These are phyloP conservation scores for Siniperca obscura DNA, from an alignment of 2,797 vertebrate species.

Conservation along the genomic window DNA sequence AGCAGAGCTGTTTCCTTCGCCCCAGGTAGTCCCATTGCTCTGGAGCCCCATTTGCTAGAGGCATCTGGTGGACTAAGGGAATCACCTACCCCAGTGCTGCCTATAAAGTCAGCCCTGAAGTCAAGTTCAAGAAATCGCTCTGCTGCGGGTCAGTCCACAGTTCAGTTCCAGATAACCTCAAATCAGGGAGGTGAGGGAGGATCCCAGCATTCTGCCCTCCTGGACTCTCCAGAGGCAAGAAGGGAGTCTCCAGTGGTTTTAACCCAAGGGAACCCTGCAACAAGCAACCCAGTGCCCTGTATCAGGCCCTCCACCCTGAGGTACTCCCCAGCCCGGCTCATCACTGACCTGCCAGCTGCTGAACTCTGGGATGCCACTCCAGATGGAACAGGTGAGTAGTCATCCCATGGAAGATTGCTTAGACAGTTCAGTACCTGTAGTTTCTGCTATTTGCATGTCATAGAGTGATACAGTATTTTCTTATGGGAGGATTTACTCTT, in stretches of 20 bases:
- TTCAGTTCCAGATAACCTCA: constrained; percentile 75
- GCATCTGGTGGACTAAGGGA: constrained; percentile 66
- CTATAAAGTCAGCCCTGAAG: constrained; percentile 87
- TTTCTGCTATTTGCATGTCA: constrained; percentile 4
- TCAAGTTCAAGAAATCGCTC: constrained; percentile 81
- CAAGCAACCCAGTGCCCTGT: constrained; percentile 75
- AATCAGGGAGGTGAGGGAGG: constrained; percentile 72
- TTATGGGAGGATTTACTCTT: background rate
- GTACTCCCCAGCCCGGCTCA: constrained; percentile 77
- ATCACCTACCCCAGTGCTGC: constrained; percentile 65
- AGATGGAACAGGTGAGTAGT: constrained; percentile 77
- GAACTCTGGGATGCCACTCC: constrained; percentile 78
- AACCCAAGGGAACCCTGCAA: constrained; percentile 74
- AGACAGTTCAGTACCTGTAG: background rate
- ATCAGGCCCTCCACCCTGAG: constrained; percentile 81
- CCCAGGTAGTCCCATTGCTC: constrained; percentile 67
- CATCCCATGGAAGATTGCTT: background rate
- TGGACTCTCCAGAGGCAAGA: constrained; percentile 73
- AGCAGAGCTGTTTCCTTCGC: constrained; percentile 78
- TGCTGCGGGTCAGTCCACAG: constrained; percentile 68
- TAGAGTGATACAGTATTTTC: background rate
- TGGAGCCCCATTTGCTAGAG: constrained; percentile 64
- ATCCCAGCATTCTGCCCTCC: constrained; percentile 49
- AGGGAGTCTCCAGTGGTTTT: constrained; percentile 68
- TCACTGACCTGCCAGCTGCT: constrained; percentile 73